A percentile compares a stretch with the other conserved stretches of the same genome.
Evolutionary conservation across 2,888 invertebrate species (phyloP).

Genomic region (Tipula helvola): DNA sequence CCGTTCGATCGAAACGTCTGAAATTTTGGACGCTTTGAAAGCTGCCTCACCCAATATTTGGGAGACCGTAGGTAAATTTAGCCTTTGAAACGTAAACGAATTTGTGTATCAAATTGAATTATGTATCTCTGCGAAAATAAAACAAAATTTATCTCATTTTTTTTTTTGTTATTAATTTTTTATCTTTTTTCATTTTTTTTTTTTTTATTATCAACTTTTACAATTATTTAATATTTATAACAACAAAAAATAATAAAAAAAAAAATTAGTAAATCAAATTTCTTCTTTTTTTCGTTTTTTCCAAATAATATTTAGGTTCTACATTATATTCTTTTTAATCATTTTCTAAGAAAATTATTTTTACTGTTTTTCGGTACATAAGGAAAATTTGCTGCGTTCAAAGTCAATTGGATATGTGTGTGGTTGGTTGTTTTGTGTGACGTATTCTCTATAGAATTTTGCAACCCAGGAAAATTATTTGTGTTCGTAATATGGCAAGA

Average conservation of each 20-base stretch:
- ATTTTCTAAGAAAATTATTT: background rate
- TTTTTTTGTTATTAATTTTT: background rate
- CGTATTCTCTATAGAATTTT: background rate
- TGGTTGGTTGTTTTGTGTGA: background rate
- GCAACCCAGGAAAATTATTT: background rate
- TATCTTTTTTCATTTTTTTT: background rate
- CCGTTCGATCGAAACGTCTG: no score
- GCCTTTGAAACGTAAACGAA: no score
- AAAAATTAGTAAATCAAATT: background rate
- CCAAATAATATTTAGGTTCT: background rate
- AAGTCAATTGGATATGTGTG: background rate
- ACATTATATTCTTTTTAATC: background rate
- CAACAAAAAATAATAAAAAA: background rate
- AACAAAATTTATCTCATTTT: background rate
- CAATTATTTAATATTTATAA: slow-evolving; percentile 4
- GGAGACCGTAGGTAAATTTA: no score
- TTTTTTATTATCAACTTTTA: background rate
- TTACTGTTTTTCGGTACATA: background rate
- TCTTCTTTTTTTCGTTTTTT: background rate
- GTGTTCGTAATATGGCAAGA: background rate
- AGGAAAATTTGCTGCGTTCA: background rate
- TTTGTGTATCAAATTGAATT: no score
- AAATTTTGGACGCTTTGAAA: no score
- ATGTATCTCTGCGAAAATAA: background rate
- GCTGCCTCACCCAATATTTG: no score